phyloP scores from a whole-genome alignment of 2,113 vertebrate genomes.

The Pachyramphus minor region DNA sequence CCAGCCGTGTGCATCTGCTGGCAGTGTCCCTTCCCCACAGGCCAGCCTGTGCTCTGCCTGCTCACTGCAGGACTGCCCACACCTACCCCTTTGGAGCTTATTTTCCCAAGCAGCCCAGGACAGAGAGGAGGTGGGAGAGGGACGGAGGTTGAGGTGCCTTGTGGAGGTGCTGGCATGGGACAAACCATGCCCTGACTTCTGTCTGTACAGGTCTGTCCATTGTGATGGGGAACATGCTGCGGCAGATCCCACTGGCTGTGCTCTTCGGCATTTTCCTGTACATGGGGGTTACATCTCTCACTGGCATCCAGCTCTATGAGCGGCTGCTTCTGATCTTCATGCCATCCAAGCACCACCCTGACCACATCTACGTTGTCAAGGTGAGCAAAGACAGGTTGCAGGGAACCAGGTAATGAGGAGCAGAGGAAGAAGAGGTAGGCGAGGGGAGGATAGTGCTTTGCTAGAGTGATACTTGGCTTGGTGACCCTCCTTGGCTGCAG shows the following conservation, averaged over 20 bases:
- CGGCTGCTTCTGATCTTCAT: conserved; percentile 94
- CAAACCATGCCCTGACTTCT: neutral
- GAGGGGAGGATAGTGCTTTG: neutral
- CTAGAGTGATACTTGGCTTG: neutral
- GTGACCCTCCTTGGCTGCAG: neutral
- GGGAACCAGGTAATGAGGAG: neutral
- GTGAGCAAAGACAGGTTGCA: conserved; percentile 55
- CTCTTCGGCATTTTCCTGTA: conserved; percentile 98
- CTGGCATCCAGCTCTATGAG: conserved; percentile 95
- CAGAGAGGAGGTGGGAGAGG: neutral
- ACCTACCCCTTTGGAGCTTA: neutral
- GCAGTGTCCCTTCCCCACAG: neutral
- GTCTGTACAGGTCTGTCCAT: conserved; percentile 88
- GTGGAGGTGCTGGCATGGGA: fast-evolving
- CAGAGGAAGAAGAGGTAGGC: neutral
- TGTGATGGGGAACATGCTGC: conserved; percentile 91
- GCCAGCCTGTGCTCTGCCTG: neutral
- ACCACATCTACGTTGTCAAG: conserved; percentile 95
- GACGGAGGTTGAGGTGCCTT: fast-evolving
- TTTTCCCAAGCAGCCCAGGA: neutral
- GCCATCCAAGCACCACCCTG: conserved; percentile 94
- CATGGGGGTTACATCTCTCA: conserved; percentile 96
- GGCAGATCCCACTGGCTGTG: conserved; percentile 92
- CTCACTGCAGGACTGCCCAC: neutral
- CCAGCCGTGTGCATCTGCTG: neutral